A percentile compares a stretch with the other conserved stretches of the same genome.
Conservation (phyloP, 1,140 invertebrate genomes). For the Trissolcus basalis region DNA sequence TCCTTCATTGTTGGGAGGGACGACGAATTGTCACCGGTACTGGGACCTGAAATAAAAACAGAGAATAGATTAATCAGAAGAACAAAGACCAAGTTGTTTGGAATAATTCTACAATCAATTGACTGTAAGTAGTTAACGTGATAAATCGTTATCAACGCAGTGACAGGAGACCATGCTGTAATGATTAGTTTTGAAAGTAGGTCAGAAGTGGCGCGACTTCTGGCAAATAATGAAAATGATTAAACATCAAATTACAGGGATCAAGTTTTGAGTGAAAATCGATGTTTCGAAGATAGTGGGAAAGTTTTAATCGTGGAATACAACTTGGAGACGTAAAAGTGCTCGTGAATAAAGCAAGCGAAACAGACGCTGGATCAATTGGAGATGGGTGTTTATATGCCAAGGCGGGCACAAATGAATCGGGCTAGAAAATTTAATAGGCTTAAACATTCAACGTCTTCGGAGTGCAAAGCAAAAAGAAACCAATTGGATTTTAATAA, state of each 20-base stretch:
- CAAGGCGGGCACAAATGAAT: background rate
- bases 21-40: conserved; percentile 80
- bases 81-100: background rate
- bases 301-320: background rate
- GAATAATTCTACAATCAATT: no score
- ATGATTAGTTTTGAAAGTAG: conserved; percentile 7
- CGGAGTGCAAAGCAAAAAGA: background rate
- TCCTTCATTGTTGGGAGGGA: conserved; percentile 67
- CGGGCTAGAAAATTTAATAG: background rate
- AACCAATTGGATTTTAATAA: background rate
- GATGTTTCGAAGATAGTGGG: background rate
- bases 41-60: conserved; percentile 71
- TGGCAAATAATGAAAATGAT: background rate
- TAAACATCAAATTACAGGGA: no score
- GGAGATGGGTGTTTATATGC: background rate
- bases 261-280: no score
- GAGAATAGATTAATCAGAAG: background rate
- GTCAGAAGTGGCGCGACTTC: conserved; percentile 4
- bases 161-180: background rate
- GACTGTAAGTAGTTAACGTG: background rate
- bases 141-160: background rate
- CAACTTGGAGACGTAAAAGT: no score
- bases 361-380: background rate
- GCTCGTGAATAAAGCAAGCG: no score
- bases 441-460: background rate